Evolutionary conservation across 2,113 vertebrate species (phyloP).

Genomic region (Daphoenositta chrysoptera): DNA sequence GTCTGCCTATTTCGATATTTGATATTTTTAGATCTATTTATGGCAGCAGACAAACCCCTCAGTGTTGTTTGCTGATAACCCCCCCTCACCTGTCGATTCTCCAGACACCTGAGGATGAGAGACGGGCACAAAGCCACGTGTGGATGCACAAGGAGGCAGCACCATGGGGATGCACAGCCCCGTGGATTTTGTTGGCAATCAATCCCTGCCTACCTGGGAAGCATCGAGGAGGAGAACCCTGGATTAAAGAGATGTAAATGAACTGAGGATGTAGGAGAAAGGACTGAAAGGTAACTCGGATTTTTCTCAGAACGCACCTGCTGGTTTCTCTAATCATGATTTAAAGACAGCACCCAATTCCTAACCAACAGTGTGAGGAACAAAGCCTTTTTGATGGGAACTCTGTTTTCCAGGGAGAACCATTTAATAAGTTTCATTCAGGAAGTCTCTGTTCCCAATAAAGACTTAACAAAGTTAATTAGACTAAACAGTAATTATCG

Average conservation of each 20-base stretch:
- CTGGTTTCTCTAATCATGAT: neutral
- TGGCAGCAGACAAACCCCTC: accelerated
- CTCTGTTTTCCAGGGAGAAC: constrained; percentile 66
- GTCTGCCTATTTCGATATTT: neutral
- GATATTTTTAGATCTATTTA: neutral
- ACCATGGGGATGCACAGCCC: neutral
- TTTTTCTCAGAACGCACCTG: neutral
- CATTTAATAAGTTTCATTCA: constrained; percentile 74
- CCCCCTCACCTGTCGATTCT: neutral
- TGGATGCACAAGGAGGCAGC: neutral
- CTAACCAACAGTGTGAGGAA: neutral
- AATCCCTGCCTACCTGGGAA: neutral
- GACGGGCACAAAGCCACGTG: neutral
- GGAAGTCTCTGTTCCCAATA: constrained; percentile 79
- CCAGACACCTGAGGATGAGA: neutral
- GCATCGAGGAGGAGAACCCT: neutral
- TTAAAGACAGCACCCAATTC: neutral
- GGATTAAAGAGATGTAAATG: neutral
- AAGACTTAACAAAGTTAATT: constrained; percentile 82
- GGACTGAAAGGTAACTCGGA: neutral
- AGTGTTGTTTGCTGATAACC: neutral
- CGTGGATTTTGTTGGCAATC: neutral
- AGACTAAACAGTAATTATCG: constrained; percentile 80
- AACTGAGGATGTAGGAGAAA: neutral
- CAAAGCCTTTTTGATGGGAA: constrained; percentile 31